These are phyloP conservation scores for Agriopis aurantiaria DNA, from an alignment of 2,888 invertebrate genomes.

Conservation along the genomic window DNA sequence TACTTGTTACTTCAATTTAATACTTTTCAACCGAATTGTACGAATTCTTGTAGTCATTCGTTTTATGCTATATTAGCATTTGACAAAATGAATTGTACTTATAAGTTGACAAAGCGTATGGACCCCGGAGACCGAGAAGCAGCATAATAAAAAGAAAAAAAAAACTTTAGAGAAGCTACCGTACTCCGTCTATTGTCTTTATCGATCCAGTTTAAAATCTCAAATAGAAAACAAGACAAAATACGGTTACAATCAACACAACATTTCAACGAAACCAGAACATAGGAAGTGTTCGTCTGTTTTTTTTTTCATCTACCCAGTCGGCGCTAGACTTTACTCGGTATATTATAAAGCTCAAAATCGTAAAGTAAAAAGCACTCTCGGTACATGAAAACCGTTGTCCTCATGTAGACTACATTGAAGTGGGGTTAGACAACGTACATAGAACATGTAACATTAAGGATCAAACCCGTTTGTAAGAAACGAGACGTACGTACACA, in stretches of 20 bases:
- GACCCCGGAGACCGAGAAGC: too few species aligned
- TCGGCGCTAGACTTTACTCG: too few species aligned
- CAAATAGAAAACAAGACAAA: background rate
- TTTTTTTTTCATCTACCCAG: too few species aligned
- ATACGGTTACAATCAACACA: too few species aligned
- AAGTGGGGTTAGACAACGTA: conserved; percentile 35
- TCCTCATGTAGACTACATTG: conserved; percentile 26
- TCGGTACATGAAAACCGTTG: conserved; percentile 16
- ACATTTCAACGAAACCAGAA: too few species aligned
- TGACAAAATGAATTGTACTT: too few species aligned
- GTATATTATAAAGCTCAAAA: background rate
- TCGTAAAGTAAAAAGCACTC: conserved; percentile 25
- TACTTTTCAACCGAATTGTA: background rate
- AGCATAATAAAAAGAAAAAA: too few species aligned
- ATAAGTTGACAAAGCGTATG: too few species aligned
- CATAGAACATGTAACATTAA: conserved; percentile 22
- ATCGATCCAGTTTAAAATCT: background rate
- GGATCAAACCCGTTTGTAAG: conserved; percentile 25
- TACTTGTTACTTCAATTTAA: background rate
- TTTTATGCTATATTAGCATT: background rate
- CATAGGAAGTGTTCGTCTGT: too few species aligned
- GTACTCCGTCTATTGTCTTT: background rate
- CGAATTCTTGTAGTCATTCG: background rate
- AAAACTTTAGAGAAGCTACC: too few species aligned
- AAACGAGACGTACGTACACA: conserved; percentile 29